Base-by-base conservation (phyloP, 2,888 invertebrate species). In the Synanthedon tipuliformis region DNA sequence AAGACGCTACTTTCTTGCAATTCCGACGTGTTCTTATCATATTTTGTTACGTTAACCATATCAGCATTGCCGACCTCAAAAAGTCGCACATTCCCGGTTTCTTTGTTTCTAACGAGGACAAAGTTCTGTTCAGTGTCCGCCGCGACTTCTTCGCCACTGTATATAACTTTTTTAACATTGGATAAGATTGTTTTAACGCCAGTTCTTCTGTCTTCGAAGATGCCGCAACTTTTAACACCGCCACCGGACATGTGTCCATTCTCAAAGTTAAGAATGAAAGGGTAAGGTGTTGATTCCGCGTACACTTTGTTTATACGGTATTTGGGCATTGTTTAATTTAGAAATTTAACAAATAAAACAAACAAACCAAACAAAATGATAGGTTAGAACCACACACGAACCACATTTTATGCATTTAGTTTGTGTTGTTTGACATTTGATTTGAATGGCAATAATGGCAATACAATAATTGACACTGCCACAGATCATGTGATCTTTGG, bases 211-310 rank as follows among this genome's bases (percentile, higher is more conserved):
- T 69, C 63, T 50, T 65, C 60, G 0, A 75, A 61, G 0, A 83
- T 11, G 2, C 62, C 16, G 57, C 81, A 80, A 1, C 68, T 59
- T 40, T 62, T 58, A 0, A 60, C 55, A 3, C 57, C 58, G 50
- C 83, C 80, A n/a, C 71, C 68, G 0, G 71, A 75, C 0, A 71
- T 58, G 53, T 81, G 79, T 0, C 82, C 86, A 62, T 86, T 84
- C 68, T 81, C 82, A 51, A 85, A 86, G 53, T 72, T 71, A 0
- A 79, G 60, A 5, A 84, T 52, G 52, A 76, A 61, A 1, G 79
- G 78, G 53, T 72, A 72, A 0, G 61, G 54, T 0, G 59, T 57
- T 1, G 56, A 62, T 65, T 78, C 80, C 0, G 74, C 63, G 52
- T 55, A 68, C 1, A 81, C 78, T 48, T 77, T 73, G 50, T 81